Evolutionary conservation across 64 coral and sea anemone species (phyloP), one percentile per base, ranked within the genome.

Genomic region (Dendronephthya gigantea): DNA sequence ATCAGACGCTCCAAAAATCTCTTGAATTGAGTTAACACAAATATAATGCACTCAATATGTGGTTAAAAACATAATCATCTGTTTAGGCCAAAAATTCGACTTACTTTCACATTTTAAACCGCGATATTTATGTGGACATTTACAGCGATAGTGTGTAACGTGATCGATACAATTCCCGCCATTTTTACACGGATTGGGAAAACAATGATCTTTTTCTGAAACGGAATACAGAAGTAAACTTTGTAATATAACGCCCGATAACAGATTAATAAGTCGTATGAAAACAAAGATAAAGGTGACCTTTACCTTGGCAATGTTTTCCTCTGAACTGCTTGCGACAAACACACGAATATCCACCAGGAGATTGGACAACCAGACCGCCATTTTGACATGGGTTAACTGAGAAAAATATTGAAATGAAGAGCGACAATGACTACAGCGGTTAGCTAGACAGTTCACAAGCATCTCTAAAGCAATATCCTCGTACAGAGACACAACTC

Each of bases 101-200:
- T 82, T 68, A 92, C 90, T 43, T 85, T 37, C 40, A 38, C 92
- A 94, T 39, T 86, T 88, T 7, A 86, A 89, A 7, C 66, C 55
- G 4, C 69, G 92, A 83, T 72, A 96, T 25, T 88, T 90, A 48
- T 35, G 45, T 14, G 85, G 88, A 86, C 94, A 96, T 34, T 86
- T 83, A n/a, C 94, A 96, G 0, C 82, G 90, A 56, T 52, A 87
- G 14, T 74, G 39, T 27, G 83, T 49, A 9, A 86, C 83, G 41
- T 92, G 88, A 34, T 96, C 94, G 48, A 90, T 32, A 36, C 94
- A 96, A 40, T 96, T 85, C 25, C 90, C 94, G 47, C 94, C 90
- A 66, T 96, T 96, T 76, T 86, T 89, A 65, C 94, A 96, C 9
- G 94, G 94, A 38, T 92, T 96, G 9, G 90, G 81, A 43, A 88